A percentile compares a stretch with the other conserved stretches of the same genome.
phyloP scores from a whole-genome alignment of 1,140 invertebrate species.

The Neodiprion lecontei region DNA sequence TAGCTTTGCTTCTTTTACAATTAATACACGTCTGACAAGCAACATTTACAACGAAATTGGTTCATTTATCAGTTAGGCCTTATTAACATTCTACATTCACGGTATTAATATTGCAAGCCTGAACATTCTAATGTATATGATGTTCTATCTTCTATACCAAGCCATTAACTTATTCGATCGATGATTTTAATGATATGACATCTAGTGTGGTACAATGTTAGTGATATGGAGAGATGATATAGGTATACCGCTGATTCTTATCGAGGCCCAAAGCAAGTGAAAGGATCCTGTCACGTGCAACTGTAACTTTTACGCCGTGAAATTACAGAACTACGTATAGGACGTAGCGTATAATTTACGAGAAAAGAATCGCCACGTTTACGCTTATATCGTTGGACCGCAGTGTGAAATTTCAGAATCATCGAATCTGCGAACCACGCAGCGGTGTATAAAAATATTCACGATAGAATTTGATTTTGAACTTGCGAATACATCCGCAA shows the following conservation, averaged over 20 bases:
- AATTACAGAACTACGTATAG: too few species aligned
- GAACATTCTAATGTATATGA: conserved; percentile 8
- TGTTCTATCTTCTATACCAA: conserved; percentile 14
- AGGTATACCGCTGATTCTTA: not conserved
- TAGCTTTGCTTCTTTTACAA: conserved; percentile 26
- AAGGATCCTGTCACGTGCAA: not conserved
- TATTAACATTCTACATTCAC: conserved; percentile 43
- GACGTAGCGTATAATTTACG: too few species aligned
- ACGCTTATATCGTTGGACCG: too few species aligned
- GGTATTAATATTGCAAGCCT: conserved; percentile 19
- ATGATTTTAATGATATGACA: conserved; percentile 49
- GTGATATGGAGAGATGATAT: conserved; percentile 51
- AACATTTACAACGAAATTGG: conserved; percentile 40
- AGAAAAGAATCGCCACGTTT: too few species aligned
- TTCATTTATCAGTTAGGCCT: conserved; percentile 51
- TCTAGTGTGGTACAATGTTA: conserved; percentile 46
- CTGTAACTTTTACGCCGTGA: too few species aligned
- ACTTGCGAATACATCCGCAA: too few species aligned
- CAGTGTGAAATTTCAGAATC: too few species aligned
- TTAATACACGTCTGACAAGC: conserved; percentile 46
- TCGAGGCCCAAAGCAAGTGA: not conserved
- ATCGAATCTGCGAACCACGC: too few species aligned
- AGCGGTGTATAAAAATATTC: too few species aligned
- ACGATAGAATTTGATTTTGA: too few species aligned
- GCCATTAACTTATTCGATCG: conserved; percentile 32